A percentile compares a stretch with the other conserved stretches of the same genome.
phyloP scores from a whole-genome alignment of 2,888 invertebrate genomes.

The Lasioglossum vierecki region DNA sequence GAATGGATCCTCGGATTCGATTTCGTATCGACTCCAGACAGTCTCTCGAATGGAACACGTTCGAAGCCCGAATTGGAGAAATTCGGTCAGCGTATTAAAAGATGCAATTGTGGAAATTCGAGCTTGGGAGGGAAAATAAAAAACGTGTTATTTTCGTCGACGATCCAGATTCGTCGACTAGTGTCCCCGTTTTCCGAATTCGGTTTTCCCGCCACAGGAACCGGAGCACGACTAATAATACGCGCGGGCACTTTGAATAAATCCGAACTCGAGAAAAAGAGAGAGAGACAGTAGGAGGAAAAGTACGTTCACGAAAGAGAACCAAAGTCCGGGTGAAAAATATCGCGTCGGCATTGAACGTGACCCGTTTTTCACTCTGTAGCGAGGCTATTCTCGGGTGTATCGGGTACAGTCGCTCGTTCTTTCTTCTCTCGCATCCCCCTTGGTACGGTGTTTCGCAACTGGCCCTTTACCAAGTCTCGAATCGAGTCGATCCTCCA shows the following conservation, averaged over 20 bases:
- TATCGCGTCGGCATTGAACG: constrained; percentile 68
- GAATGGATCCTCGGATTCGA: neutral
- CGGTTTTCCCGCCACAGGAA: neutral
- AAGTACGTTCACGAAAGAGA: neutral
- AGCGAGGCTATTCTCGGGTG: constrained; percentile 59
- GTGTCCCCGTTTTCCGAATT: neutral
- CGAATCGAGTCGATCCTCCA: constrained; percentile 17
- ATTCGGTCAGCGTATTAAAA: neutral
- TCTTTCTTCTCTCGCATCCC: constrained; percentile 16
- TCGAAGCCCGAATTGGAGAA: neutral
- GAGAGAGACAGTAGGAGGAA: no score
- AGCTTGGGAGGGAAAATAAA: neutral
- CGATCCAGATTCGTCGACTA: neutral
- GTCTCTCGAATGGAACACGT: neutral
- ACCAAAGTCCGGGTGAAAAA: constrained; percentile 38
- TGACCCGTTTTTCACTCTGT: constrained; percentile 67
- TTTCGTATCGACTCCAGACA: neutral
- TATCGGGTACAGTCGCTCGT: constrained; percentile 20
- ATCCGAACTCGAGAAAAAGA: neutral
- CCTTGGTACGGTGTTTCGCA: neutral
- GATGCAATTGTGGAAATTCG: neutral
- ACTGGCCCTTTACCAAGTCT: constrained; percentile 14
- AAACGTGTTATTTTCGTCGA: neutral
- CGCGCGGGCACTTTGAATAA: neutral
- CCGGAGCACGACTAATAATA: neutral